These are phyloP conservation scores for Cremastinae sp. DNA, from an alignment of 2,888 invertebrate species.

Conservation along the genomic window DNA sequence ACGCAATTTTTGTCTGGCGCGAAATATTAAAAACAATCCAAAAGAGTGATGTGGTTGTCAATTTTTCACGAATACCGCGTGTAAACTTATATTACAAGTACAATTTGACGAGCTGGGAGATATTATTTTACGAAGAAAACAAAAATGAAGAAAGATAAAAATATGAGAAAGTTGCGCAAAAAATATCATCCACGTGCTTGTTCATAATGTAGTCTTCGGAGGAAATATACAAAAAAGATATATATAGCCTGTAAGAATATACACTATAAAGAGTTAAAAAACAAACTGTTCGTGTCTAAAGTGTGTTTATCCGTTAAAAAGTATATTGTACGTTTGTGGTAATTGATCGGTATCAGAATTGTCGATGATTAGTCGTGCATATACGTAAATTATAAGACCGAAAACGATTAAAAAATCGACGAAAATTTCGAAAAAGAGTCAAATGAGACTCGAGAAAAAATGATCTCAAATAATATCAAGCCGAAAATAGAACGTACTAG, in stretches of 20 bases:
- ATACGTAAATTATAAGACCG: background rate
- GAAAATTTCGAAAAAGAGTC: background rate
- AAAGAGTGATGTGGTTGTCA: constrained; percentile 52
- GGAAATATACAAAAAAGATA: constrained; percentile 38
- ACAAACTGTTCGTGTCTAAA: constrained; percentile 59
- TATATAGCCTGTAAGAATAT: constrained; percentile 50
- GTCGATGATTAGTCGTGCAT: constrained; percentile 8
- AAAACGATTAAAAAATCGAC: constrained; percentile 8
- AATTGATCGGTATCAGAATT: constrained; percentile 32
- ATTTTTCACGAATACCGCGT: constrained; percentile 54
- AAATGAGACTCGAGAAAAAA: background rate
- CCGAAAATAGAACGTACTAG: constrained; percentile 38
- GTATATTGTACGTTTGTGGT: constrained; percentile 32
- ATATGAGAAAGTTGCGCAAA: constrained; percentile 32
- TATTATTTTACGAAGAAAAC: constrained; percentile 48
- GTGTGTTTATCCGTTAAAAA: constrained; percentile 58
- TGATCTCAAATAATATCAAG: constrained; percentile 18
- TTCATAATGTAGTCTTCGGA: constrained; percentile 49
- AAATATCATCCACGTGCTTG: constrained; percentile 55
- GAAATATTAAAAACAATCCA: constrained; percentile 6
- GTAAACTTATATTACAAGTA: constrained; percentile 42
- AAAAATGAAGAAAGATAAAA: constrained; percentile 31
- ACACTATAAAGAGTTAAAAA: constrained; percentile 43
- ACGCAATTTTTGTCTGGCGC: background rate
- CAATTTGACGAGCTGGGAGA: constrained; percentile 44